phyloP scores from a whole-genome alignment of 2,113 vertebrate genomes.

The Corythornis vintsioides region DNA sequence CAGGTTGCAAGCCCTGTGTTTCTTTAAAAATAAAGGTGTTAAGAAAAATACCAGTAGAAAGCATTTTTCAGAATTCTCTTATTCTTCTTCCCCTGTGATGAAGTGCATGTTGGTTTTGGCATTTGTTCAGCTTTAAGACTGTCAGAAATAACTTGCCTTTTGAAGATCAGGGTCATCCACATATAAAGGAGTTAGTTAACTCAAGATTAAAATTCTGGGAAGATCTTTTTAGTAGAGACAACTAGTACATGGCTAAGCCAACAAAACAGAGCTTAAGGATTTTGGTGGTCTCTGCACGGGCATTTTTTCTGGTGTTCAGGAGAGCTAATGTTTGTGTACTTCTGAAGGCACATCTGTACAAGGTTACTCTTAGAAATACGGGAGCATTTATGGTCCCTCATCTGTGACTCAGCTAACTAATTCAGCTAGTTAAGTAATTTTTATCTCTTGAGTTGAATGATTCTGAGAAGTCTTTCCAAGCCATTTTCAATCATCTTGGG shows the following conservation, averaged over 20 bases:
- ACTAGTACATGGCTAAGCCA: not conserved
- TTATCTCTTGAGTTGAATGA: not conserved
- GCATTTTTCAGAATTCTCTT: not conserved
- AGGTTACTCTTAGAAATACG: not conserved
- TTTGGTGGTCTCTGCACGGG: not conserved
- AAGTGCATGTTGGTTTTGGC: not conserved
- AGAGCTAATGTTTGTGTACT: not conserved
- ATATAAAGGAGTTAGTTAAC: not conserved
- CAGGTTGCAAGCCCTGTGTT: not conserved
- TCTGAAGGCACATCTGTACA: not conserved
- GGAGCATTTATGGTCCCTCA: not conserved
- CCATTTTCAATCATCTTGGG: not conserved
- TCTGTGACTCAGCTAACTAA: not conserved
- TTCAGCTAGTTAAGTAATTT: not conserved
- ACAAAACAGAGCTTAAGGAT: not conserved
- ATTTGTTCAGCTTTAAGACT: not conserved
- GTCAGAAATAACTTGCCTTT: not conserved
- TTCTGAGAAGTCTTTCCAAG: not conserved
- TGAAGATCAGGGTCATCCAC: not conserved
- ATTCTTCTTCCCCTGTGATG: fast-evolving
- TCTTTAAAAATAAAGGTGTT: not conserved
- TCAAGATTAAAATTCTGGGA: not conserved
- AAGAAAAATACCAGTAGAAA: not conserved
- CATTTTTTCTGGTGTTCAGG: not conserved
- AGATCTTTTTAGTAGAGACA: not conserved